Evolutionary conservation across 1,140 invertebrate species (phyloP), one percentile per base, ranked within the genome.

Genomic region (Myzus persicae): DNA sequence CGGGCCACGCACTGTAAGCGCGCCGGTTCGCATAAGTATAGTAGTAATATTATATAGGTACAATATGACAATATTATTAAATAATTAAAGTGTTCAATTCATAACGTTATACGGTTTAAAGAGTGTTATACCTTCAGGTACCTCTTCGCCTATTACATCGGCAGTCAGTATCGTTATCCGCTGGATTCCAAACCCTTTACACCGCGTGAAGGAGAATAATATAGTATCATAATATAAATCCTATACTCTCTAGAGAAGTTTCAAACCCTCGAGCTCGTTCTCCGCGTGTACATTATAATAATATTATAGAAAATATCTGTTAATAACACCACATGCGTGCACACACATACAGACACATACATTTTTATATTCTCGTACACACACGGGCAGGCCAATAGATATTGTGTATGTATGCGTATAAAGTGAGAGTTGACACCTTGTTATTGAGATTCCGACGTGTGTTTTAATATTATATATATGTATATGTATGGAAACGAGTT

Each of bases 351-450:
- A n/a, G n/a, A n/a, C 36, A 44, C 40, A 38, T 38, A 51, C 88
- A 22, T 22, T 59, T 90, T 54, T 90, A 90, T 85, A n/a, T 85
- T 44, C 42, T 31, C 11, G 42, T 46, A 85, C 38, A 42, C 40
- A 38, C 9, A 5, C 26, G 31, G 11, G 24, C 24, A 42, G 31
- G 40, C 42, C 84, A 44, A 85, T 36, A 59, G 51, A 67, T 42
- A 91, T 76, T 76, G 90, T 51, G 48, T 22, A 48, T 31, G 11
- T 89, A 38, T 89, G 31, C 18, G 46, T 92, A 82, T 82, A 46
- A 92, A 92, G 91, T 92, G 91, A 92, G 91, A 92, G 91, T 92
- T 92, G 76, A 92, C 91, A 92, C 91, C 76, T 92, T 82, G 91
- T 92, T 92, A 81, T 92, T 48, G 91, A 92, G 76, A 82, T 92